Percentiles rank a stretch among this genome's conserved stretches.
These are phyloP conservation scores for Apocrypta bakeri DNA, from an alignment of 1,140 invertebrate genomes.

Conservation along the genomic window DNA sequence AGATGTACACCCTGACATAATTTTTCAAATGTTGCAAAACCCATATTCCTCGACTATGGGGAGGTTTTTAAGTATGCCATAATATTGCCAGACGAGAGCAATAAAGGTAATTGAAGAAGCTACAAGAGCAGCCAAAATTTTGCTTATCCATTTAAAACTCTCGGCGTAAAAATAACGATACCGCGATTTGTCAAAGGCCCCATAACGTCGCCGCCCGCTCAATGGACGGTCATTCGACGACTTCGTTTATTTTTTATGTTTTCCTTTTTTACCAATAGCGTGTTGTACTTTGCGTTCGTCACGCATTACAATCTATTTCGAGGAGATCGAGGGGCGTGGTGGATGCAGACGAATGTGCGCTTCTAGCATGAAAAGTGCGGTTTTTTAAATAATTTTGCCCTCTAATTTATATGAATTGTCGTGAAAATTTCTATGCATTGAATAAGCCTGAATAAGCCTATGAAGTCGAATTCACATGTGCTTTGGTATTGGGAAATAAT, in stretches of 20 bases:
- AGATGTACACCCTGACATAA: too few species aligned
- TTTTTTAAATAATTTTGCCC: background rate
- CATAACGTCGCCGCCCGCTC: constrained; percentile 44
- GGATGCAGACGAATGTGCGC: background rate
- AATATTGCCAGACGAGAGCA: background rate
- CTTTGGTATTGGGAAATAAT: too few species aligned
- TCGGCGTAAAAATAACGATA: background rate
- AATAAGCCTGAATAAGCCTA: too few species aligned
- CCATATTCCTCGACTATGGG: too few species aligned
- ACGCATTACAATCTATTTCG: background rate
- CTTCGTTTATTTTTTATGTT: constrained; percentile 5
- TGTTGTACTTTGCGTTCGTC: constrained; percentile 19
- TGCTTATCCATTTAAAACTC: background rate
- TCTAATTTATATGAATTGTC: background rate
- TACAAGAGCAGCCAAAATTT: background rate
- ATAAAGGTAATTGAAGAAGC: background rate
- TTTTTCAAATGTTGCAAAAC: too few species aligned
- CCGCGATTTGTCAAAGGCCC: constrained; percentile 37
- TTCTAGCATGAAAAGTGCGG: background rate
- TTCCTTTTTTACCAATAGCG: constrained; percentile 2
- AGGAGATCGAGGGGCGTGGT: background rate
- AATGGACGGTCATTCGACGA: constrained; percentile 27
- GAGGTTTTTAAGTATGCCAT: too few species aligned
- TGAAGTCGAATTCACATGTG: too few species aligned
- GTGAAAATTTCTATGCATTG: too few species aligned